Base-by-base conservation (phyloP, 2,113 vertebrate species). In the Neotoma lepida region DNA sequence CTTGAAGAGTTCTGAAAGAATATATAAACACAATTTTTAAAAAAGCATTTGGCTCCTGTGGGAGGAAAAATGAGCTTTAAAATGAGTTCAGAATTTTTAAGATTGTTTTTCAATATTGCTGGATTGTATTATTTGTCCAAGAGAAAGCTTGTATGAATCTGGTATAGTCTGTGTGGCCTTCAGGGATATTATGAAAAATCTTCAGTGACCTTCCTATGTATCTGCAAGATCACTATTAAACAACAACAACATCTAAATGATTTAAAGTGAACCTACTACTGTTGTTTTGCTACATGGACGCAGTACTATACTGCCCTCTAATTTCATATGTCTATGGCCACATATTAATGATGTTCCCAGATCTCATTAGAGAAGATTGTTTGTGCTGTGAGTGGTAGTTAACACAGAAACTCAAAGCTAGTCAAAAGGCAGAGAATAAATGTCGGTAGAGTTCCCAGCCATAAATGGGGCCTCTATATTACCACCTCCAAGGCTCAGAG, bases 151-250 rank as follows among this genome's bases (percentile, higher is more conserved):
- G 18, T 44, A 44, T 44, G 20, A 84, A 81, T 24, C 5, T 51
- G 61, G 58, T 33, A 82, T 2, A 49, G 22, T 39, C 0, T 28
- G 24, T 13, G 3, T 85, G 41, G 74, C 13, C 70, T 68, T 39
- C 18, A 51, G 20, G 30, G 2, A 1, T 14, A 68, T 80, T 87
- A 89, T 66, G 54, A 63, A 84, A 81, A 33, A 88, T 71, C 30
- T 15, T 91, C 86, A 96, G 88, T 86, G 71, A 93, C 88, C 26
- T 90, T 90, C 77, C 46, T 63, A 70, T 49, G 28, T 18, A 94
- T 61, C 44, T 77, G 54, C 73, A 86, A n/a, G 66, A 89, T 73
- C 68, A 89, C 63, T 76, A 95, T 92, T 90, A 76, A 89, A 78
- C n/a, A n/a, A n/a, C n/a, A n/a, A 24, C 17, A 54, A 58, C n/a